Percentiles rank a stretch among this genome's conserved stretches.
Conservation (phyloP, 1,140 invertebrate genomes). For the Neodiprion pinetum region DNA sequence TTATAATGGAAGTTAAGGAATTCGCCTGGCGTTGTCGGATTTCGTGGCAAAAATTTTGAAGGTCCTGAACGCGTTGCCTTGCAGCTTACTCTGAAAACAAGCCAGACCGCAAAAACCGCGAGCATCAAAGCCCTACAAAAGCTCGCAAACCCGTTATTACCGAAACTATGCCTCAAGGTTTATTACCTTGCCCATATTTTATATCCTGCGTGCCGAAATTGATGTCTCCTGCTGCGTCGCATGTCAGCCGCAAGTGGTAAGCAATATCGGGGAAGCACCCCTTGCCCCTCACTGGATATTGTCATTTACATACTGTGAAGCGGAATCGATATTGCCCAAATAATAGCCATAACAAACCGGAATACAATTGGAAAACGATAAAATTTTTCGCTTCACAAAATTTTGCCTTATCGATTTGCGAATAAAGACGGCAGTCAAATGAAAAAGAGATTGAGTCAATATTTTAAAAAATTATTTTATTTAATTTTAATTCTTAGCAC, state of each 20-base stretch:
- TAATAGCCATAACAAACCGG: too few relatives aligned
- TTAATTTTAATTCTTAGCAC: too few relatives aligned
- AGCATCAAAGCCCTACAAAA: not conserved
- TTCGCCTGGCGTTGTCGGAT: not conserved
- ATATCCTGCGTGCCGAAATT: not conserved
- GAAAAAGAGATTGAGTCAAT: too few relatives aligned
- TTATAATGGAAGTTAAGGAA: too few relatives aligned
- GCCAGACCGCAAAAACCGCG: not conserved
- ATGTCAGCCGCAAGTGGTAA: not conserved
- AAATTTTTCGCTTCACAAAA: too few relatives aligned
- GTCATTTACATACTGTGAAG: too few relatives aligned
- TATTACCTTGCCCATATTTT: conserved; percentile 5
- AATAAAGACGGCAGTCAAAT: too few relatives aligned
- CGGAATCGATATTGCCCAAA: too few relatives aligned
- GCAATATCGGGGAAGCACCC: not conserved
- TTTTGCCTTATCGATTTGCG: too few relatives aligned
- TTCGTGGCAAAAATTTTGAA: not conserved
- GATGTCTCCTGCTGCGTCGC: not conserved
- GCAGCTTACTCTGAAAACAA: not conserved
- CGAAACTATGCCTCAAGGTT: conserved; percentile 2
- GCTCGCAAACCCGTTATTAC: not conserved
- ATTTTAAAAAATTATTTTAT: too few relatives aligned
- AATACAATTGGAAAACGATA: too few relatives aligned
- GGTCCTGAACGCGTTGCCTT: not conserved
- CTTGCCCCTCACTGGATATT: too few relatives aligned